phyloP scores from a whole-genome alignment of 2,113 vertebrate genomes.

The Rafetus swinhoei region DNA sequence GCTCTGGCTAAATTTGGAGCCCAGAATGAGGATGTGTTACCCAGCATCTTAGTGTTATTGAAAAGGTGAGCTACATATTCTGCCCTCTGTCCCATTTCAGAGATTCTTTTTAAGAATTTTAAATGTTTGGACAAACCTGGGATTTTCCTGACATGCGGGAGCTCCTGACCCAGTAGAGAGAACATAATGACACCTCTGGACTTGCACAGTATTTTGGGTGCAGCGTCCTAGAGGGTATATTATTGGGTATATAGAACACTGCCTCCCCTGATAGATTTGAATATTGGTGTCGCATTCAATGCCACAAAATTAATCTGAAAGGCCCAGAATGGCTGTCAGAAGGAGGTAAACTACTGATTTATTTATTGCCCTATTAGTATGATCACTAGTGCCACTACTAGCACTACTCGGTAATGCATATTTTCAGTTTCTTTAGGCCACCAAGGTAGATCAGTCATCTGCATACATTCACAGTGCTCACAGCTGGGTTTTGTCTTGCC shows the following conservation, averaged over 20 bases:
- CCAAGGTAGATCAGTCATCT: neutral
- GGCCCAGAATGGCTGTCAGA: neutral
- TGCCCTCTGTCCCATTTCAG: neutral
- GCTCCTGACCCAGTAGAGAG: neutral
- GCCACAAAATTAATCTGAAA: neutral
- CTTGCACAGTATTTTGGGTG: neutral
- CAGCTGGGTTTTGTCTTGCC: neutral
- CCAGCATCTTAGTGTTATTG: slow-evolving; percentile 84
- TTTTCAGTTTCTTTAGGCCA: neutral
- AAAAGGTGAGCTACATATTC: slow-evolving; percentile 75
- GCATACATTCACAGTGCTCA: neutral
- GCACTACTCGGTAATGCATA: neutral
- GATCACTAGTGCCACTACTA: neutral
- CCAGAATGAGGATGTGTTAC: slow-evolving; percentile 86
- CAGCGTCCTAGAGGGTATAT: neutral
- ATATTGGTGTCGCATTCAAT: neutral
- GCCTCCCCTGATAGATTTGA: neutral
- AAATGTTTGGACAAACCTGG: neutral
- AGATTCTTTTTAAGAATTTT: neutral
- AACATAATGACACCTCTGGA: neutral
- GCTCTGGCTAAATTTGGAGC: slow-evolving; percentile 87
- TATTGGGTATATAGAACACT: neutral
- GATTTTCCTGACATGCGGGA: neutral
- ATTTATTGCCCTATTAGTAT: neutral
- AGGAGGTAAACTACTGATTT: neutral